Evolutionary conservation across 1,140 invertebrate species (phyloP), one percentile per base, ranked within the genome.

Genomic region (Papilio polytes): DNA sequence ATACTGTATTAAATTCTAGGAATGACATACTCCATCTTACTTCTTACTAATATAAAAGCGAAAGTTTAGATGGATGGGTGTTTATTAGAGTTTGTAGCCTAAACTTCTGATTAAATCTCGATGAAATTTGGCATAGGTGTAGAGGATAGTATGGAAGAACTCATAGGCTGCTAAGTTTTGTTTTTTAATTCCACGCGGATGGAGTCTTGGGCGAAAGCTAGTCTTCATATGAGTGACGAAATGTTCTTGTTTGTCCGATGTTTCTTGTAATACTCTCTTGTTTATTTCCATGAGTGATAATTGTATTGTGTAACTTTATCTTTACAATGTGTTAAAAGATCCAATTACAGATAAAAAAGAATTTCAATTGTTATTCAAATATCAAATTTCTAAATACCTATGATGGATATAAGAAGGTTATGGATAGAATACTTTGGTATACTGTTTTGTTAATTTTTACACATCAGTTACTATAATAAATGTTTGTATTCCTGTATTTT

Each of bases 281-380:
- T 41, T 41, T 41, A 41, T 59, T 22, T 59, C 7, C 3, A 59
- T 22, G 56, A 20, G 20, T 59, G 15, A 56, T 59, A 48, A 48
- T 48, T 48, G 46, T 48, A 48, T 48, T 48, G 46, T 56, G 7
- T 56, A n/a, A 56, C 15, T 56, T n/a, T 56, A 56, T 18, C 15
- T 56, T 56, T 56, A 20, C 12, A 48, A 1, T 48, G 46, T 48
- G 13, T 48, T 13, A 48, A 48, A 46, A 48, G 36, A 41, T 41
- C 46, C 46, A 48, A 56, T 56, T 56, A 56, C 53, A 56, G 53
- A 56, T 56, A 63, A 63, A 15, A 20, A n/a, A 3, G 53, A 12
- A 63, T 63, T 63, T 63, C 56, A 63, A 63, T 63, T 63, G 56
- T 63, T 63, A 9, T 63, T 63, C 20, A 22, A 63, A 63, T 63